These are phyloP conservation scores for Antedon mediterranea DNA, from an alignment of 53 echinoderm and acorn worm species.

Conservation along the genomic window DNA sequence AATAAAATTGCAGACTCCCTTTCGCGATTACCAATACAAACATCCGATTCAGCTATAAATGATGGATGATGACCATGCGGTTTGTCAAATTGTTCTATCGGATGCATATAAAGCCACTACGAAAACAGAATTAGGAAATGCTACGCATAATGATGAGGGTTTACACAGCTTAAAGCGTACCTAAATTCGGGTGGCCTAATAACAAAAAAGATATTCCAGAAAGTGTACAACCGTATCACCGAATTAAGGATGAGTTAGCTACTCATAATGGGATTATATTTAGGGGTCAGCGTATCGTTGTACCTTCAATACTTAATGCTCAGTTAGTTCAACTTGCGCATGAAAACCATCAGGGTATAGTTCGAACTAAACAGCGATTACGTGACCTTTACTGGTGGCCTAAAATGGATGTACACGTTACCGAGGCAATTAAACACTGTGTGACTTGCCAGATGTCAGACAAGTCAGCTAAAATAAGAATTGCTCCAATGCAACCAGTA, in stretches of 20 bases:
- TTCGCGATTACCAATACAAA: conserved; percentile 9
- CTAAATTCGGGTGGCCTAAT: conserved; percentile 17
- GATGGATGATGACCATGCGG: conserved; percentile 1
- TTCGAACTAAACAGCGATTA: conserved; percentile 31
- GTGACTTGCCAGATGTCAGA: conserved; percentile 18
- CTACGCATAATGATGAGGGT: conserved; percentile 9
- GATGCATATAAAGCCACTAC: conserved; percentile 6
- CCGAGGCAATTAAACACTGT: conserved; percentile 13
- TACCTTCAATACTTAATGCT: conserved; percentile 16
- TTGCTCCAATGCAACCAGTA: conserved; percentile 24
- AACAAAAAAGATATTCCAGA: background rate
- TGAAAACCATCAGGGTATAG: conserved; percentile 41
- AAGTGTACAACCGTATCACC: conserved; percentile 4
- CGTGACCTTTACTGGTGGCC: conserved; percentile 53
- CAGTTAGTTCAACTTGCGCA: conserved; percentile 23
- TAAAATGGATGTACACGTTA: conserved; percentile 20
- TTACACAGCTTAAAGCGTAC: conserved; percentile 7
- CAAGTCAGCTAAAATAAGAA: conserved; percentile 15
- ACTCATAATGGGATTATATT: conserved; percentile 17
- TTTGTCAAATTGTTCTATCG: conserved; percentile 3
- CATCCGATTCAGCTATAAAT: background rate
- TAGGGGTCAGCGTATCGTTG: conserved; percentile 22
- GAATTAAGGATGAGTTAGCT: conserved; percentile 21
- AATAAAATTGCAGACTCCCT: conserved; percentile 47
- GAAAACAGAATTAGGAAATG: conserved; percentile 10